phyloP scores from a whole-genome alignment of 64 coral and sea anemone genomes.

The Montipora cactus region DNA sequence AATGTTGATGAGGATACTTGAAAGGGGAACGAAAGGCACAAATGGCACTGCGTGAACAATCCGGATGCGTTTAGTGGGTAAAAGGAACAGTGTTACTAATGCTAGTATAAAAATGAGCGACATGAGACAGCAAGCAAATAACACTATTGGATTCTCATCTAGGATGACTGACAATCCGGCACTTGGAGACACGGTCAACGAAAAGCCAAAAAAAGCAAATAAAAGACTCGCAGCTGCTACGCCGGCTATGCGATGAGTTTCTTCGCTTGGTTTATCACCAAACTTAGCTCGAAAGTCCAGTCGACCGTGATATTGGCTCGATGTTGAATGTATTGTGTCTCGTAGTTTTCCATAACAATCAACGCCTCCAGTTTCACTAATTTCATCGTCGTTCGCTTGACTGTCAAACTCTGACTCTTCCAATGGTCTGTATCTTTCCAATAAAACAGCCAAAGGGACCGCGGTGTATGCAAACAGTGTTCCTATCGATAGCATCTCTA shows the following conservation, averaged over 20 bases:
- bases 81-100: slow-evolving; percentile 20
- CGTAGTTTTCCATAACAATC: slow-evolving; percentile 25
- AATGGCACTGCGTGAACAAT: slow-evolving; percentile 35
- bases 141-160: not conserved
- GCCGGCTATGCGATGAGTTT: slow-evolving; percentile 47
- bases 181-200: slow-evolving; percentile 10
- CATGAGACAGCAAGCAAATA: slow-evolving; percentile 37
- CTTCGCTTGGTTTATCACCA: slow-evolving; percentile 20
- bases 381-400: not conserved
- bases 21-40: slow-evolving; percentile 46
- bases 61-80: slow-evolving; percentile 6
- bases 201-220: slow-evolving; percentile 42
- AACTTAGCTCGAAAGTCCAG: not conserved
- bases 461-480: slow-evolving; percentile 81
- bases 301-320: not conserved
- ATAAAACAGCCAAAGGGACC: slow-evolving; percentile 69
- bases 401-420: not conserved
- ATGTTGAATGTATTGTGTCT: not conserved
- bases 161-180: not conserved
- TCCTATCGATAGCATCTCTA: slow-evolving; percentile 94
- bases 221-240: slow-evolving; percentile 22
- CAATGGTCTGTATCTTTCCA: slow-evolving; percentile 68
- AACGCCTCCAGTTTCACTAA: not conserved
- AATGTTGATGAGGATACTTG: slow-evolving; percentile 63
- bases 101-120: not conserved